Evolutionary conservation across 2,888 invertebrate genomes (phyloP).

Genomic region (Amiota mariae): DNA sequence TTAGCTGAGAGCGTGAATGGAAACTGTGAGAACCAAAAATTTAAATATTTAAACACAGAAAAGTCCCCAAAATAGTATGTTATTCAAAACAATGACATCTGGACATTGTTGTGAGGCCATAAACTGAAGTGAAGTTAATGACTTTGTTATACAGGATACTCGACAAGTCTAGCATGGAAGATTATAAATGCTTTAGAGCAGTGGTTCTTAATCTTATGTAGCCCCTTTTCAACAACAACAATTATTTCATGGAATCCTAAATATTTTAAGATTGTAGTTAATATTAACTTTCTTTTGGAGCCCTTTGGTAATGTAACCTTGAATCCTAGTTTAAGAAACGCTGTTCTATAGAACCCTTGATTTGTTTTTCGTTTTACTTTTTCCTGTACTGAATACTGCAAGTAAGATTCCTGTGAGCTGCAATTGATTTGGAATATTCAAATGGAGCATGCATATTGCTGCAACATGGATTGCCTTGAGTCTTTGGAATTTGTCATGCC

Average conservation of each 20-base stretch:
- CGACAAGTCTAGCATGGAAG: slow-evolving; percentile 48
- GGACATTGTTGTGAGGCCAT: slow-evolving; percentile 48
- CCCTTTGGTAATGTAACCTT: background rate
- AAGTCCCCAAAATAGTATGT: slow-evolving; percentile 29
- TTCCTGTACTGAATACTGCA: too few species aligned
- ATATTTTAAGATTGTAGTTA: too few species aligned
- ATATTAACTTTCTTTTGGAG: background rate
- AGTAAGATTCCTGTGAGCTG: slow-evolving; percentile 29
- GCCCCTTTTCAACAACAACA: too few species aligned
- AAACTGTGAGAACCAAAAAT: slow-evolving; percentile 62
- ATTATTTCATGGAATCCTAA: too few species aligned
- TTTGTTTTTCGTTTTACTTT: too few species aligned
- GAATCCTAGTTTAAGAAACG: too few species aligned
- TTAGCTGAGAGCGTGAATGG: slow-evolving; percentile 58
- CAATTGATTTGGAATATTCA: slow-evolving; percentile 34
- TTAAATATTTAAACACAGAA: slow-evolving; percentile 46
- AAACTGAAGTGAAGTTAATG: slow-evolving; percentile 38
- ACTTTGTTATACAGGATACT: slow-evolving; percentile 49
- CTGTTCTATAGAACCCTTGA: too few species aligned
- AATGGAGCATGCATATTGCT: background rate
- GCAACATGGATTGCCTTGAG: slow-evolving; percentile 51
- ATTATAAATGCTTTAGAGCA: slow-evolving; percentile 52
- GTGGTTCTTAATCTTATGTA: slow-evolving; percentile 26
- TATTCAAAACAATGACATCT: slow-evolving; percentile 47
- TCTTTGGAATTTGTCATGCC: slow-evolving; percentile 58